Evolutionary conservation across 2,888 invertebrate genomes (phyloP).

Genomic region (Andrena marginata): DNA sequence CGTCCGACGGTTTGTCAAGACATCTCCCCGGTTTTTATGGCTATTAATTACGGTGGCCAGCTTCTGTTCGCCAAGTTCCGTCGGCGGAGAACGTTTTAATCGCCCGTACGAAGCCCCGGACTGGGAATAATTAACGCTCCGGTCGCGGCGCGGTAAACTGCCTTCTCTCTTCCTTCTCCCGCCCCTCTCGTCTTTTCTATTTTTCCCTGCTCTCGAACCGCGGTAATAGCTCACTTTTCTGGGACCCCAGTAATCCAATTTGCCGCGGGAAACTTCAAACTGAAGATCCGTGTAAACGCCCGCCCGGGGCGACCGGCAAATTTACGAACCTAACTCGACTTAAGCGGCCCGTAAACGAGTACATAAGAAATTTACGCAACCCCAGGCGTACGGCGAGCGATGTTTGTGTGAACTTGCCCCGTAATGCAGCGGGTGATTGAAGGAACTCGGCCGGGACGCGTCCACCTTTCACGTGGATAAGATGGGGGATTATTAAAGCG

Average conservation of each 20-base stretch:
- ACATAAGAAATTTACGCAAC: background rate
- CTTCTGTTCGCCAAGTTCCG: conserved; percentile 25
- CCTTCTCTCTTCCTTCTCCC: background rate
- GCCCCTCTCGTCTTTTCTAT: background rate
- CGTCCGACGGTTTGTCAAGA: conserved; percentile 24
- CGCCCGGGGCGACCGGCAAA: background rate
- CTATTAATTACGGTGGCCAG: conserved; percentile 24
- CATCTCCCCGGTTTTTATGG: conserved; percentile 19
- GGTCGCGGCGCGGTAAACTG: conserved; percentile 24
- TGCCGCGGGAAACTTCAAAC: conserved; percentile 10
- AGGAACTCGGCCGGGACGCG: too few species aligned
- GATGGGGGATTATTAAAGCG: background rate
- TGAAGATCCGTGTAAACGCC: conserved; percentile 22
- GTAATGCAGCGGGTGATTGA: too few species aligned
- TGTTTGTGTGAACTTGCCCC: too few species aligned
- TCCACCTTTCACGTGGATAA: too few species aligned
- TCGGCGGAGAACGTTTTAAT: conserved; percentile 26
- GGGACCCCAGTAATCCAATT: conserved; percentile 17
- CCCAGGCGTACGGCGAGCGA: too few species aligned
- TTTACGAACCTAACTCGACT: background rate
- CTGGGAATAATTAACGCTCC: conserved; percentile 36
- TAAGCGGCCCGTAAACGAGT: background rate
- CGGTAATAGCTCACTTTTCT: conserved; percentile 23
- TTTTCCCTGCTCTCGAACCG: background rate
- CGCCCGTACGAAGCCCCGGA: conserved; percentile 6